phyloP scores from a whole-genome alignment of 2,113 vertebrate species.

The Anoura caudifer region DNA sequence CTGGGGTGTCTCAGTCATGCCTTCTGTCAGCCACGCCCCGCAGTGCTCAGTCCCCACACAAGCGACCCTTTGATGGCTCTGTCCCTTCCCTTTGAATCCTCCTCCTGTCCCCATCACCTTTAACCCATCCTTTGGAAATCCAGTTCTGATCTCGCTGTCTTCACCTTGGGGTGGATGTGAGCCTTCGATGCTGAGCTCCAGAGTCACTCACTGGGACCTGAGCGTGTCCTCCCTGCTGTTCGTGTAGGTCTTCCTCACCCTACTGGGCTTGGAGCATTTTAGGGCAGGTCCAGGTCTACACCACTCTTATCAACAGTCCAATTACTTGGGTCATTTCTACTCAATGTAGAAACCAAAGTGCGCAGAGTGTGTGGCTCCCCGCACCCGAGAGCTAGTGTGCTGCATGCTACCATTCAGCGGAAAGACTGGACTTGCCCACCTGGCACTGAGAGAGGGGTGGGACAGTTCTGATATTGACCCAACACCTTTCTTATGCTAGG shows the following conservation, averaged over 20 bases:
- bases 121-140: not conserved
- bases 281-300: not conserved
- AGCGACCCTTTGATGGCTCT: not conserved
- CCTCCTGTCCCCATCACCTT: not conserved
- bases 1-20: not conserved
- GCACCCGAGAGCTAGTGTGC: rapidly evolving
- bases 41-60: not conserved
- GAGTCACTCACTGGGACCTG: not conserved
- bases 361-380: too few relatives aligned
- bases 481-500: not conserved
- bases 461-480: not conserved
- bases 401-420: rapidly evolving
- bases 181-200: not conserved
- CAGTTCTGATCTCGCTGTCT: not conserved
- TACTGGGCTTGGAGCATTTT: not conserved
- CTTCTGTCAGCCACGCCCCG: not conserved
- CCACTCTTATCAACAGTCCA: not conserved
- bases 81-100: not conserved
- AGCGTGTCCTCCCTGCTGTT: rapidly evolving
- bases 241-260: not conserved
- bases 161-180: rapidly evolving
- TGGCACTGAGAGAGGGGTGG: not conserved
- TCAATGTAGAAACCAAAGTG: not conserved
- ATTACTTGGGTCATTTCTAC: not conserved
- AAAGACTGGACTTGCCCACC: not conserved